Evolutionary conservation across 2,888 invertebrate genomes (phyloP).

Genomic region (Ryuthela nishihirai): DNA sequence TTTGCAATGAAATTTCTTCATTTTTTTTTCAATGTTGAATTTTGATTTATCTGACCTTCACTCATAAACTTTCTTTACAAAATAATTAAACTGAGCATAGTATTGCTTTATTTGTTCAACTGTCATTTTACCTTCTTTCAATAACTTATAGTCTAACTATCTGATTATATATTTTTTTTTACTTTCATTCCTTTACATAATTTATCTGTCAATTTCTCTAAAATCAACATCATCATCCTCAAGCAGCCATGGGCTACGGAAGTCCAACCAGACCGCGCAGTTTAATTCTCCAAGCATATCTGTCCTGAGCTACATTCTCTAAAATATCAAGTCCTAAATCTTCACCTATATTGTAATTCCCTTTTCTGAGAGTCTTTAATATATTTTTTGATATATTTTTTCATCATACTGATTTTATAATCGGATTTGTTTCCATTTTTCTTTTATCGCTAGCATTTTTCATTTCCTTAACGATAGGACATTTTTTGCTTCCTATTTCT

Average conservation of each 20-base stretch:
- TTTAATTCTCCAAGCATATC: too few relatives aligned
- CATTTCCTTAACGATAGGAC: background rate
- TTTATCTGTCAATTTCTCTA: background rate
- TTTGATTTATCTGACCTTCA: background rate
- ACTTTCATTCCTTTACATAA: conserved; percentile 3
- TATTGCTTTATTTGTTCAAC: background rate
- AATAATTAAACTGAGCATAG: background rate
- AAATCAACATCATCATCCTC: too few relatives aligned
- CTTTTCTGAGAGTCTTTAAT: too few relatives aligned
- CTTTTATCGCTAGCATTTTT: background rate
- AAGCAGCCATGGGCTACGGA: too few relatives aligned
- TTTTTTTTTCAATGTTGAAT: background rate
- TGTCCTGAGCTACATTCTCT: too few relatives aligned
- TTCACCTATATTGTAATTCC: too few relatives aligned
- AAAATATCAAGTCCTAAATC: too few relatives aligned
- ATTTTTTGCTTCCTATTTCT: background rate
- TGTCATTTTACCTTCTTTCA: background rate
- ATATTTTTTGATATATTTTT: too few relatives aligned
- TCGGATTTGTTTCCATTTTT: background rate
- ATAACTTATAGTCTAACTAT: background rate
- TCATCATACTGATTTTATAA: too few relatives aligned
- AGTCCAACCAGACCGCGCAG: too few relatives aligned
- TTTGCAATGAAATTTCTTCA: background rate
- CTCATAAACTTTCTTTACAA: background rate
- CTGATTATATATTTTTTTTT: background rate